Percentiles rank a stretch among this genome's conserved stretches.
phyloP scores from a whole-genome alignment of 2,797 vertebrate species.

The Rallus crepitans region DNA sequence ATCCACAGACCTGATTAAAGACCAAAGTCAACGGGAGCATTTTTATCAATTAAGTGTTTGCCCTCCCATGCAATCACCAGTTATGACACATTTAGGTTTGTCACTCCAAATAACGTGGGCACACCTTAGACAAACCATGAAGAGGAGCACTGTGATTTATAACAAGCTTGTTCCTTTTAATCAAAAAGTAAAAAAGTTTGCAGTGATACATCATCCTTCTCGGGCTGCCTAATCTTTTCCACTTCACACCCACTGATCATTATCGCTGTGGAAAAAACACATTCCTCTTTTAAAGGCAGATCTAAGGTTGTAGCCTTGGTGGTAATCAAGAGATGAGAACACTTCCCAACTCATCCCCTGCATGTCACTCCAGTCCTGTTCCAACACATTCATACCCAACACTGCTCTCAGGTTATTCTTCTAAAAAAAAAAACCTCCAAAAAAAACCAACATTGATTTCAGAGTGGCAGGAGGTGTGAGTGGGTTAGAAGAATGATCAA shows the following conservation, averaged over 20 bases:
- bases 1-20: constrained; percentile 59
- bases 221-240: constrained; percentile 57
- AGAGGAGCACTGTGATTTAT: constrained; percentile 39
- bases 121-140: constrained; percentile 53
- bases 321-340: neutral
- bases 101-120: constrained; percentile 19
- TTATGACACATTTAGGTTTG: constrained; percentile 47
- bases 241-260: constrained; percentile 60
- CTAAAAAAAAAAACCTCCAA: neutral
- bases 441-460: neutral
- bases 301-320: constrained; percentile 35
- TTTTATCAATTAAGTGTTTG: constrained; percentile 69
- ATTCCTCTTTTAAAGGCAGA: constrained; percentile 45
- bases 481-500: neutral
- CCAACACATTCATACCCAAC: neutral
- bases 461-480: neutral
- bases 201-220: constrained; percentile 25
- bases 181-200: constrained; percentile 48
- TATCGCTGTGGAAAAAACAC: constrained; percentile 38
- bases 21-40: constrained; percentile 34
- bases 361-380: neutral
- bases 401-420: neutral
- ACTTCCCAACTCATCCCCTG: neutral
- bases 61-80: constrained; percentile 52
- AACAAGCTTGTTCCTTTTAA: constrained; percentile 58